Evolutionary conservation across 2,797 vertebrate species (phyloP).

Genomic region (Spea hammondii): DNA sequence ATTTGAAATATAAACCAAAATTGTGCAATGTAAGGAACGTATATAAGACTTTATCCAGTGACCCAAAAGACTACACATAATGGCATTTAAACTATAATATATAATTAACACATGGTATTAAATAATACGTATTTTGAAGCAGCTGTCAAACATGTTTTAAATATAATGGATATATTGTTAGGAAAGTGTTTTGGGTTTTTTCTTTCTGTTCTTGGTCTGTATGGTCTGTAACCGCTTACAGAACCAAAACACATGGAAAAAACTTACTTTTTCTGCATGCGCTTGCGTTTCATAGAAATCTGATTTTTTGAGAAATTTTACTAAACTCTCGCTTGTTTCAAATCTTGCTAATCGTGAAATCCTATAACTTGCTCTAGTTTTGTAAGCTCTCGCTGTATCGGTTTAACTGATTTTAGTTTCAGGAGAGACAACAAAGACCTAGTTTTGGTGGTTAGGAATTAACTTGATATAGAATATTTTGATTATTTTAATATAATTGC

Average conservation of each 20-base stretch:
- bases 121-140: too few relatives aligned
- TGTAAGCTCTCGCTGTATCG: slow-evolving; percentile 66
- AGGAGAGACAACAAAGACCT: slow-evolving; percentile 66
- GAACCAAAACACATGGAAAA: background rate
- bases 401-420: slow-evolving; percentile 73
- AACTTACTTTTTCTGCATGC: slow-evolving; percentile 6
- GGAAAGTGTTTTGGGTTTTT: too few relatives aligned
- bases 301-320: slow-evolving; percentile 64
- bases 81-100: too few relatives aligned
- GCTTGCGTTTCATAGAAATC: slow-evolving; percentile 50
- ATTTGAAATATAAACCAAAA: too few relatives aligned
- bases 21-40: too few relatives aligned
- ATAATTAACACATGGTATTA: too few relatives aligned
- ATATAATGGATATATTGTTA: too few relatives aligned
- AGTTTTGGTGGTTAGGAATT: slow-evolving; percentile 75
- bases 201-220: too few relatives aligned
- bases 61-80: too few relatives aligned
- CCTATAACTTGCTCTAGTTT: slow-evolving; percentile 63
- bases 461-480: slow-evolving; percentile 69
- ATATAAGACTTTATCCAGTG: too few relatives aligned
- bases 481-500: background rate
- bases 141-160: too few relatives aligned
- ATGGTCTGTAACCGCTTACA: background rate
- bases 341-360: slow-evolving; percentile 66
- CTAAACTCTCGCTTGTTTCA: slow-evolving; percentile 73